Base-by-base conservation (phyloP, 2,113 vertebrate genomes). In the Acrocephalus kingi region DNA sequence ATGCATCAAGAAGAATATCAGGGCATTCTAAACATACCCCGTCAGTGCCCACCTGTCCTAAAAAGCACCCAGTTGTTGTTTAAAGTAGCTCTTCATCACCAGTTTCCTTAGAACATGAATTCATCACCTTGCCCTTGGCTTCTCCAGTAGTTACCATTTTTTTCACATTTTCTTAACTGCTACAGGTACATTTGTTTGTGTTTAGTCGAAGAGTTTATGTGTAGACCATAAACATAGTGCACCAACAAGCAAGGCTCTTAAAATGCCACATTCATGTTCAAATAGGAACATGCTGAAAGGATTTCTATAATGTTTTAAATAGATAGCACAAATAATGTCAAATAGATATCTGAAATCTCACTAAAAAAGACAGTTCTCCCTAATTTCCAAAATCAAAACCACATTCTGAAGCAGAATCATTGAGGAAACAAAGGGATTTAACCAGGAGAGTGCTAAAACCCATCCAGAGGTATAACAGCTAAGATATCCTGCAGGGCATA, bases 141-240 rank as follows among this genome's bases (percentile, higher is more conserved):
- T 84, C 41, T 41, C 59, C 56, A 33, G 46, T 23, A 49, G 37
- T 52, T 73, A 56, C 15, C 13, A 49, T 91, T 75, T 72, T 72
- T 82, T 62, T 20, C 63, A 39, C 2, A 19, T 59, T 64, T 33
- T 86, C 11, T 71, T 81, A 45, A 43, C 41, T 76, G 43, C 35
- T 81, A 45, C 24, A 56, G 39, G 8, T 68, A 31, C 10, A 39
- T 41, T 85, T 75, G 24, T 69, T 84, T 83, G 54, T 22, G 11
- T 22, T 89, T 59, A 71, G 28, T 79, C 54, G 73, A 95, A 85
- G 51, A 80, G 30, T 33, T 83, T 82, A 75, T 39, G 45, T 67
- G 31, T 71, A 4, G 4, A 51, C 21, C 46, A 51, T 37, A 83
- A 85, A 58, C 2, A 3, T 18, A 67, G 37, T 25, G 12, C 27